A percentile compares a stretch with the other conserved stretches of the same genome.
phyloP scores from a whole-genome alignment of 2,888 invertebrate genomes.

The Elmis aenea region DNA sequence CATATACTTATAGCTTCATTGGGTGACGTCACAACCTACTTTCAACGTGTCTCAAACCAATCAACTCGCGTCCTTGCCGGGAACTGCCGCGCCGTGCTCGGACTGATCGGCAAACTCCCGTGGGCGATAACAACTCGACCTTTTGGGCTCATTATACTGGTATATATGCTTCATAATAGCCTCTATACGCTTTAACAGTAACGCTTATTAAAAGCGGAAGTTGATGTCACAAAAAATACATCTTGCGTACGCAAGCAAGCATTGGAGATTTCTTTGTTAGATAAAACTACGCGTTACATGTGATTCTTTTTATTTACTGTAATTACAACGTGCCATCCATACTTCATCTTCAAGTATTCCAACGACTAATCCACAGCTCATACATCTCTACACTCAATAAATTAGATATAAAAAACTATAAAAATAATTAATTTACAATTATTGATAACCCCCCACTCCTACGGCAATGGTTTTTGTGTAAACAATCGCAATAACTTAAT shows the following conservation, averaged over 20 bases:
- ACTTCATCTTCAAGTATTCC: no score
- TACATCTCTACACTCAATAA: no score
- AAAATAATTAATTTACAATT: no score
- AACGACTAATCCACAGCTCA: no score
- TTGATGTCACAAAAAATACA: constrained; percentile 39
- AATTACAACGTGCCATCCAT: no score
- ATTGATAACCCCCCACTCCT: no score
- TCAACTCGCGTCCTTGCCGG: constrained; percentile 46
- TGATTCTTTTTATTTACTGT: no score
- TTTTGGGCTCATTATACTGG: constrained; percentile 35
- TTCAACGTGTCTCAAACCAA: constrained; percentile 48
- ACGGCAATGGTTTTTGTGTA: no score
- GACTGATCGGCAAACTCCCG: constrained; percentile 35
- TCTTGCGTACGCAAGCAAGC: constrained; percentile 42
- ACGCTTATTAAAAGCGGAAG: constrained; percentile 44
- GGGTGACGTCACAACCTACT: constrained; percentile 55
- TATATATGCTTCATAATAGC: constrained; percentile 33
- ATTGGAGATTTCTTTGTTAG: constrained; percentile 43
- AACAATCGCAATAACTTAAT: no score
- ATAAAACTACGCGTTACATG: constrained; percentile 24
- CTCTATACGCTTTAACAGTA: constrained; percentile 38
- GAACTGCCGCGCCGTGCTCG: constrained; percentile 31
- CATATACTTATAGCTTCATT: constrained; percentile 42
- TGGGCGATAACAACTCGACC: constrained; percentile 37
- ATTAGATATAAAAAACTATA: no score